A percentile compares a stretch with the other conserved stretches of the same genome.
Conservation (phyloP, 2,113 vertebrate genomes). For the Heterotis niloticus region DNA sequence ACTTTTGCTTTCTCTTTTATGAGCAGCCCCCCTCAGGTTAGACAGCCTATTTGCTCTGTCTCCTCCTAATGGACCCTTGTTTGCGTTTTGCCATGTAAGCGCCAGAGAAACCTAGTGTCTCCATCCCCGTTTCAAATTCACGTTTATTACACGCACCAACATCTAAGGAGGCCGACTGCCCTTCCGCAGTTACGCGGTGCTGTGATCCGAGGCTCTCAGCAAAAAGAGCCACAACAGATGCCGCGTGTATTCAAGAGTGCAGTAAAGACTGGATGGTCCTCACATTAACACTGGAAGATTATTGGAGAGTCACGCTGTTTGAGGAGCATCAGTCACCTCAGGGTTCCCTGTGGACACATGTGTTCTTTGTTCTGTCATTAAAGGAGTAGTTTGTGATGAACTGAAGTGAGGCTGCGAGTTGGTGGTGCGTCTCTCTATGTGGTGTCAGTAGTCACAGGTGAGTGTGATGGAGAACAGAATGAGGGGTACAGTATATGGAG, state of each 20-base stretch:
- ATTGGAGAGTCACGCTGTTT: no score
- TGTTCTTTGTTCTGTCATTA: no score
- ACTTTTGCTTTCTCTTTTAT: conserved; percentile 36
- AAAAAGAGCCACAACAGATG: no score
- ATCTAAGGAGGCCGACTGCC: neutral
- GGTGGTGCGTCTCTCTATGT: neutral
- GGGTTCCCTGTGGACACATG: no score
- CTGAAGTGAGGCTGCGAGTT: no score
- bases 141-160: neutral
- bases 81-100: conserved; percentile 18
- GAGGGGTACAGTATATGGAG: neutral
- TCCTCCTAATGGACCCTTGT: neutral
- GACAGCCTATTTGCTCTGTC: neutral
- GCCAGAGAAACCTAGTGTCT: neutral
- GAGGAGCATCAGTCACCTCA: no score
- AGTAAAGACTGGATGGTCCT: no score
- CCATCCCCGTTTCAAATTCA: neutral
- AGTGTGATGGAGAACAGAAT: neutral
- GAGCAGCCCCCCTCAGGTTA: conserved; percentile 32
- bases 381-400: no score
- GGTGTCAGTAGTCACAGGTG: conserved; percentile 12
- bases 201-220: no score
- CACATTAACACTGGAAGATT: no score
- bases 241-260: no score
- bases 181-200: no score